Evolutionary conservation across 2,113 vertebrate species (phyloP).

Genomic region (Cyprinodon tularosa): DNA sequence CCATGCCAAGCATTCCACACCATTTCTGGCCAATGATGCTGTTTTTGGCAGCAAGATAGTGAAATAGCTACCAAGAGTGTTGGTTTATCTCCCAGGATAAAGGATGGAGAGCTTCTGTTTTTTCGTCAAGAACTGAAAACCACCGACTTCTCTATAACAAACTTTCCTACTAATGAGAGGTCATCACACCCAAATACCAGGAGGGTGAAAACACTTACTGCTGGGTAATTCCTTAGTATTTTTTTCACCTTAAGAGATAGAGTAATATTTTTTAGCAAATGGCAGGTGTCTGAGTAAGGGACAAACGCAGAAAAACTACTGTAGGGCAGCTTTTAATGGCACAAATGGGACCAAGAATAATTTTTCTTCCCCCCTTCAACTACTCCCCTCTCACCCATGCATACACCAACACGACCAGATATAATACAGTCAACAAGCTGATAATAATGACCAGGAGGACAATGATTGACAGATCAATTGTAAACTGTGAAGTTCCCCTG

Average conservation of each 20-base stretch:
- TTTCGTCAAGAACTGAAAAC: slow-evolving; percentile 67
- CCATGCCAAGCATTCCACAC: slow-evolving; percentile 72
- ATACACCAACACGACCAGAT: slow-evolving; percentile 5
- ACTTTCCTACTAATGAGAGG: slow-evolving; percentile 76
- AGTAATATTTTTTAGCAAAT: slow-evolving; percentile 55
- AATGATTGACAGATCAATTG: slow-evolving; percentile 62
- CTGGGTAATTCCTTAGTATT: slow-evolving; percentile 58
- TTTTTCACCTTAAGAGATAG: slow-evolving; percentile 73
- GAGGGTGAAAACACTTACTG: slow-evolving; percentile 38
- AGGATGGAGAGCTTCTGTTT: slow-evolving; percentile 58
- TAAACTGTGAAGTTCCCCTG: slow-evolving; percentile 33
- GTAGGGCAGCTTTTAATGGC: slow-evolving; percentile 78
- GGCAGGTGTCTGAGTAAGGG: slow-evolving; percentile 67
- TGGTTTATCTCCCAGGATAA: slow-evolving; percentile 76
- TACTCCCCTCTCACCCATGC: not conserved
- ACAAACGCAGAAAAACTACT: slow-evolving; percentile 65
- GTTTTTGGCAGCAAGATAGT: slow-evolving; percentile 72
- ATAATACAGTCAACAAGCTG: slow-evolving; percentile 32
- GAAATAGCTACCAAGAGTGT: slow-evolving; percentile 72
- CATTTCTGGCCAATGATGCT: slow-evolving; percentile 78
- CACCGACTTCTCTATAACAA: slow-evolving; percentile 63
- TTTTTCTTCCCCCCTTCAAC: slow-evolving; percentile 5
- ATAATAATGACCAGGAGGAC: slow-evolving; percentile 33
- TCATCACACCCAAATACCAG: slow-evolving; percentile 63
- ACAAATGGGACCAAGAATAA: slow-evolving; percentile 61